These are phyloP conservation scores for Zygogramma bicolorata DNA, from an alignment of 2,888 invertebrate genomes.

Conservation along the genomic window DNA sequence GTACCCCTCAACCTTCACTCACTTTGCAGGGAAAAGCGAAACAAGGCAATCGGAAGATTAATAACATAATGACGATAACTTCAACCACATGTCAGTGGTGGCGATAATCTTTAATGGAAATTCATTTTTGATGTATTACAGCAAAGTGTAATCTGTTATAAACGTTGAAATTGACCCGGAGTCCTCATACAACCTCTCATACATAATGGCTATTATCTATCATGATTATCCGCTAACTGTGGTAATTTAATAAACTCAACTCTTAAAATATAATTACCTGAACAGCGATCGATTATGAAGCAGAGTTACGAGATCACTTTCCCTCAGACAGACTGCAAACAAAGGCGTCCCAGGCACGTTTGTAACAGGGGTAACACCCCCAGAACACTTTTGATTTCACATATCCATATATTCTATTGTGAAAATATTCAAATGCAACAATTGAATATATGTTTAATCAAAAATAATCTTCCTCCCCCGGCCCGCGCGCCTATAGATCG, in stretches of 20 bases:
- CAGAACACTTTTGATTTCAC: too few relatives aligned
- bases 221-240: slow-evolving; percentile 36
- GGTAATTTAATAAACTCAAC: slow-evolving; percentile 39
- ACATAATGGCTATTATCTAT: slow-evolving; percentile 25
- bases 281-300: neutral
- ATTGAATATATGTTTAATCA: too few relatives aligned
- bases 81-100: neutral
- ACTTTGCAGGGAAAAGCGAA: neutral
- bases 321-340: slow-evolving; percentile 13
- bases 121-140: neutral
- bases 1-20: neutral
- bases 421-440: too few relatives aligned
- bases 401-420: too few relatives aligned
- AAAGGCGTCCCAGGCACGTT: neutral
- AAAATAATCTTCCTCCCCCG: too few relatives aligned
- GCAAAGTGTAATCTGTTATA: neutral
- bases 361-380: too few relatives aligned
- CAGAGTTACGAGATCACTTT: slow-evolving; percentile 29
- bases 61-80: slow-evolving; percentile 6
- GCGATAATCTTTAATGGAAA: slow-evolving; percentile 6
- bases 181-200: neutral
- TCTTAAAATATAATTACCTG: slow-evolving; percentile 35
- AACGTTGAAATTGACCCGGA: neutral
- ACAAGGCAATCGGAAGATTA: slow-evolving; percentile 1
- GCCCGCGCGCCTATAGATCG: too few relatives aligned